Evolutionary conservation across 2,113 vertebrate genomes (phyloP), one percentile per base, ranked within the genome.

Genomic region (Pterocles orientalis): DNA sequence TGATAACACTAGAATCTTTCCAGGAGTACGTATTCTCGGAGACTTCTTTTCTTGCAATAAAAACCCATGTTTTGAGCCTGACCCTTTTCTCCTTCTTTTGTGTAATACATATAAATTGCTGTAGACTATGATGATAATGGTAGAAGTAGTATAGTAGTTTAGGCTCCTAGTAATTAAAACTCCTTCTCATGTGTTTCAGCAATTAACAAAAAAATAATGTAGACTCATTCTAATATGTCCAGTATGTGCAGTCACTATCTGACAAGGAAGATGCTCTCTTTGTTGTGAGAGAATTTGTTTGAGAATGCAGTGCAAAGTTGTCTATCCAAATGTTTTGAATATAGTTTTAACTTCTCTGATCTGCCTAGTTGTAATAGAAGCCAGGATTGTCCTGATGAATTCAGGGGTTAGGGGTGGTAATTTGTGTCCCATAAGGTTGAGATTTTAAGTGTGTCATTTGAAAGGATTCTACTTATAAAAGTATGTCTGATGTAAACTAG

Each of bases 381-480:
- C 45, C 29, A 58, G 53, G 7, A 20, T 47, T 84, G 77, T 58
- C 36, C 47, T 66, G n/a, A 25, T 66, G 60, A 89, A 82, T 12
- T 50, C 1, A 1, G 4, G 11, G 12, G 7, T 54, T 1, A 2
- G 12, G 10, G 14, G 4, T 0, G 0, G 17, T 80, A 83, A 28
- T 71, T 68, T 91, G 18, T 82, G 7, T 51, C 5, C 1, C 3
- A 1, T 82, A 51, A 69, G 23, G 43, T 10, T 79, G 47, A 78
- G 72, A 57, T 78, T 89, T 88, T 69, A 58, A 50, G 31, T 61
- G 72, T 41, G 25, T 26, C 19, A 41, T 83, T 47, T 53, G 43
- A 70, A 92, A 70, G 51, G 26, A 36, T 51, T 84, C 68, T 64
- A 6, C 36, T 76, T 77, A 24, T 86, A 11, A 28, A 68, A 60